Conservation (phyloP, 2,888 invertebrate genomes). For the Pristionchus maxplancki region DNA sequence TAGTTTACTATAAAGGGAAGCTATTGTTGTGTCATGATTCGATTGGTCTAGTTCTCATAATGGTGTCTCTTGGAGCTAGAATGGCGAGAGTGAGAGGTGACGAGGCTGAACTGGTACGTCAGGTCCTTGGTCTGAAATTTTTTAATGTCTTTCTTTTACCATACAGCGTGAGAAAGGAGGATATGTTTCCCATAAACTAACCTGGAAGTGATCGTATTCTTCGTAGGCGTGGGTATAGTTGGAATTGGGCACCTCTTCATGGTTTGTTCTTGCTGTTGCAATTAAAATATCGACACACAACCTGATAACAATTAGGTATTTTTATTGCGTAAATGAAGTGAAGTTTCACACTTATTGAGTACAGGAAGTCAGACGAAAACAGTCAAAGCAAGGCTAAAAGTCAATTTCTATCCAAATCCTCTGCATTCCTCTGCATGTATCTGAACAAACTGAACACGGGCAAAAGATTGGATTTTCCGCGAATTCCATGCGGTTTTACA, state of each 20-base stretch:
- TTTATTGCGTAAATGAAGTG: no score
- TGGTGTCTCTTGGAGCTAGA: neutral
- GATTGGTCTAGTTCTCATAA: neutral
- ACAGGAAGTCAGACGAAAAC: no score
- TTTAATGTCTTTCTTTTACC: no score
- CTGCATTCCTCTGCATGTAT: neutral
- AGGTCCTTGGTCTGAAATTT: constrained; percentile 7
- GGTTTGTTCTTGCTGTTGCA: no score
- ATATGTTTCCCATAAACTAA: neutral
- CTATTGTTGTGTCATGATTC: no score
- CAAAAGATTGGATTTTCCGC: neutral
- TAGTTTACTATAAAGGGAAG: no score
- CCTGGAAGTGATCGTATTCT: constrained; percentile 49
- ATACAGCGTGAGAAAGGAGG: neutral
- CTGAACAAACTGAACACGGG: neutral
- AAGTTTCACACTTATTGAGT: no score
- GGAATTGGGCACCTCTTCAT: constrained; percentile 60
- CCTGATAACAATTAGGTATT: no score
- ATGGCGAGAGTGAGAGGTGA: neutral
- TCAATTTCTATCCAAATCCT: no score
- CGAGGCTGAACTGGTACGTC: constrained; percentile 35
- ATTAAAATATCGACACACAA: no score
- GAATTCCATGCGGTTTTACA: neutral
- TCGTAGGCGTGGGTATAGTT: constrained; percentile 55
- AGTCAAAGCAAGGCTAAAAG: no score